Evolutionary conservation across 2,113 vertebrate species (phyloP).

Genomic region (Cardinalis cardinalis): DNA sequence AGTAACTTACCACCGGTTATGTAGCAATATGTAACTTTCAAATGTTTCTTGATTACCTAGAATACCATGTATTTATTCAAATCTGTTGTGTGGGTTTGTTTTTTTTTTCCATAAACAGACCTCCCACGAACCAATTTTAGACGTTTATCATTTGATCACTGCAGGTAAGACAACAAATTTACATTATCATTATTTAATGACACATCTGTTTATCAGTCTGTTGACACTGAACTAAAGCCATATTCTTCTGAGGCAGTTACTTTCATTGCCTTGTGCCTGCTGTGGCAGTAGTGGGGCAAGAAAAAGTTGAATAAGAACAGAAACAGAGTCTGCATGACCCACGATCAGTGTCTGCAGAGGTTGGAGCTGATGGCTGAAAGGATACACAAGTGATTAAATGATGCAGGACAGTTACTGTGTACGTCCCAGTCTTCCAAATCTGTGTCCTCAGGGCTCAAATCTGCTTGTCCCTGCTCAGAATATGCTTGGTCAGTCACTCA

Average conservation of each 20-base stretch:
- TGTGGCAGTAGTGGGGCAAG: neutral
- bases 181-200: neutral
- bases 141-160: conserved; percentile 93
- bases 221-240: rapidly evolving
- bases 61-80: neutral
- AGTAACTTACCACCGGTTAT: rapidly evolving
- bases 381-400: neutral
- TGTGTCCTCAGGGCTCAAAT: neutral
- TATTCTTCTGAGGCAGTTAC: neutral
- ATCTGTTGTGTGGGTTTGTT: neutral
- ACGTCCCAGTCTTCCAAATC: neutral
- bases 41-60: neutral
- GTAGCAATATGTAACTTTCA: neutral
- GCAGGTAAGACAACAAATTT: conserved; percentile 78
- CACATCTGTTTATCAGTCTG: rapidly evolving
- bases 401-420: neutral
- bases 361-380: neutral
- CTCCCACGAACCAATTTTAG: conserved; percentile 88
- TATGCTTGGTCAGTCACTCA: neutral
- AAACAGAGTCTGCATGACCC: neutral
- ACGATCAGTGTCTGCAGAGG: neutral
- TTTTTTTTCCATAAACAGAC: conserved; percentile 70
- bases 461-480: neutral
- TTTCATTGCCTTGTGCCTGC: neutral
- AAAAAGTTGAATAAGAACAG: neutral